phyloP scores from a whole-genome alignment of 2,797 vertebrate genomes.

The Aulostomus chinensis region DNA sequence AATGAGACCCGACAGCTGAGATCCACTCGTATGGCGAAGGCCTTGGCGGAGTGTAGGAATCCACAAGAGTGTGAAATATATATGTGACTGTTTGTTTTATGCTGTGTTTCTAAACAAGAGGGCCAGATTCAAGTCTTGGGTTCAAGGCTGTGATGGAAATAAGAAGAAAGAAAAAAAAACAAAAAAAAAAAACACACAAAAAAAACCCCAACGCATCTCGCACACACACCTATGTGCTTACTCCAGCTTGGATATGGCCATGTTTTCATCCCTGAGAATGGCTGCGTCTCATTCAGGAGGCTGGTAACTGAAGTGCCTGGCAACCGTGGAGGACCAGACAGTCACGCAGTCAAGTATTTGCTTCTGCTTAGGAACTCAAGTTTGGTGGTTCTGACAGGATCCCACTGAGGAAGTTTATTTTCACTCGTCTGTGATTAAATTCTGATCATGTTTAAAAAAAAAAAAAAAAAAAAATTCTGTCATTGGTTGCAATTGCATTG shows the following conservation, averaged over 20 bases:
- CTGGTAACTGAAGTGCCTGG: slow-evolving; percentile 5
- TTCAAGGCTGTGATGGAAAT: slow-evolving; percentile 40
- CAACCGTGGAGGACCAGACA: background rate
- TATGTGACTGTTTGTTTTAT: slow-evolving; percentile 15
- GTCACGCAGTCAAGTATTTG: background rate
- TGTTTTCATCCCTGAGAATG: background rate
- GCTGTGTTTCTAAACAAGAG: slow-evolving; percentile 28
- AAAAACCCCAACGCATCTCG: background rate
- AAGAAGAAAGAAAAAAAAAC: slow-evolving; percentile 6
- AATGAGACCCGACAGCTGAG: slow-evolving; percentile 15
- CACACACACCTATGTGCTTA: slow-evolving; percentile 5
- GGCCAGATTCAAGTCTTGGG: slow-evolving; percentile 21
- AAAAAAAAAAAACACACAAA: background rate
- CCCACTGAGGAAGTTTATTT: no score
- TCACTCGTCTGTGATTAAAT: no score
- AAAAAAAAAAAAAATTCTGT: no score
- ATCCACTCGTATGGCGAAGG: slow-evolving; percentile 9
- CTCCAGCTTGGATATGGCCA: slow-evolving; percentile 9
- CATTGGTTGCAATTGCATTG: no score
- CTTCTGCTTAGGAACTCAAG: background rate
- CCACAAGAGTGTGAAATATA: slow-evolving; percentile 17
- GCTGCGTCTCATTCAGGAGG: slow-evolving; percentile 2
- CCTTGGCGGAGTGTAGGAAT: slow-evolving; percentile 38
- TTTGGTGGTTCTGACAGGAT: no score
- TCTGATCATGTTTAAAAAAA: no score